Evolutionary conservation across 2,888 invertebrate genomes (phyloP).

Genomic region (Epinotia demarniana): DNA sequence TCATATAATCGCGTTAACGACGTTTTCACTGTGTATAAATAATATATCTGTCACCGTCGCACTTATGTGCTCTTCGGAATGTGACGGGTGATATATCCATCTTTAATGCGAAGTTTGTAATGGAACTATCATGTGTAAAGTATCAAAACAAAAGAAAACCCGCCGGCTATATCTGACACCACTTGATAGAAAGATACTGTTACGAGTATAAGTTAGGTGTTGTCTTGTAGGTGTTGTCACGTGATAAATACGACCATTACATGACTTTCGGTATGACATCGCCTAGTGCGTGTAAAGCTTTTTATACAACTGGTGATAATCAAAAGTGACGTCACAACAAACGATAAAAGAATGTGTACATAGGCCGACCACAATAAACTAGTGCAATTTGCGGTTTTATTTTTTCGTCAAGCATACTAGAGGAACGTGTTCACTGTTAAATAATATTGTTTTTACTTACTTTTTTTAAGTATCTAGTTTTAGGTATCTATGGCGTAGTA

Average conservation of each 20-base stretch:
- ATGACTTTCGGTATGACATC: constrained; percentile 26
- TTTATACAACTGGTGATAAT: constrained; percentile 78
- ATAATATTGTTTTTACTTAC: not conserved
- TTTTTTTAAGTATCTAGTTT: constrained; percentile 41
- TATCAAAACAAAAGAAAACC: too few relatives aligned
- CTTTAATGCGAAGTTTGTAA: too few relatives aligned
- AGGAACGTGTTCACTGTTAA: not conserved
- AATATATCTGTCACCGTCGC: too few relatives aligned
- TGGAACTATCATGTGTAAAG: too few relatives aligned
- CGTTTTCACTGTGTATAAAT: too few relatives aligned
- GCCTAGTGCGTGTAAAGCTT: constrained; percentile 71
- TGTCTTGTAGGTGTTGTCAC: constrained; percentile 4
- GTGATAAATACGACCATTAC: constrained; percentile 4
- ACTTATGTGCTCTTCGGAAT: too few relatives aligned
- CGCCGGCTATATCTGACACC: too few relatives aligned
- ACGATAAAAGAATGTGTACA: constrained; percentile 65
- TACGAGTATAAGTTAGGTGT: not conserved
- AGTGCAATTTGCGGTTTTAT: constrained; percentile 53
- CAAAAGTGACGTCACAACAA: constrained; percentile 65
- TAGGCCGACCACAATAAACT: constrained; percentile 56
- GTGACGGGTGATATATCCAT: too few relatives aligned
- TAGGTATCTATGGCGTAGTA: not conserved
- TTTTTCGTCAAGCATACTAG: constrained; percentile 12
- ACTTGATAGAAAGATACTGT: too few relatives aligned
- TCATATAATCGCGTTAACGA: not conserved